Evolutionary conservation across 1,140 invertebrate species (phyloP), one percentile per base, ranked within the genome.

Genomic region (Calycopis cecrops): DNA sequence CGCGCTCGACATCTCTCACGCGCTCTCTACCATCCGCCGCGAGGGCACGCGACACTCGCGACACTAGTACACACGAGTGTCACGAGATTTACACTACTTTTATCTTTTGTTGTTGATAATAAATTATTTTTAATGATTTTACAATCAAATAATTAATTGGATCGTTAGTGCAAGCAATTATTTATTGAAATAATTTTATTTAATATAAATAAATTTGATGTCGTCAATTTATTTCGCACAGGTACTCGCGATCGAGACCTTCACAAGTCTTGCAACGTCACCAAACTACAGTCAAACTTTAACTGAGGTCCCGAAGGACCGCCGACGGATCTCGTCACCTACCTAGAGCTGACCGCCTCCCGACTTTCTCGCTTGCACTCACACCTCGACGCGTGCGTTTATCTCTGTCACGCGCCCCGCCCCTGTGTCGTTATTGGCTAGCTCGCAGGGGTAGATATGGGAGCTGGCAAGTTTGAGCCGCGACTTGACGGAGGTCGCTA

Each of bases 1-100:
- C 21, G 71, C 63, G 52, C 75, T 75, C 42, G 77, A 67, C 79
- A 80, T 79, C 12, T 28, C 21, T 18, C 61, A 52, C 48, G 16
- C 52, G 34, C 4, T 28, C 53, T 16, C 12, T 44, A 44, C 40
- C 40, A 44, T 44, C 40, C 40, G 40, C 12, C 40, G 40, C 14
- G 14, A 44, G 7, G 9, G 4, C 14, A 14, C 14, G 40, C 16
- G 16, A 17, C 40, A 16, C 40, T 9, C 7, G 10, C 10, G 17
- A 40, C 48, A 57, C 55, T 12, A 6, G 10, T 16, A 7, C 12
- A 16, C 38, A 12, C 38, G 11, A 40, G 12, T 28, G 21, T 28
- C 21, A 28, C 21, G 21, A 28, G 21, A 28, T 6, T 28, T 28
- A 28, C 21, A 28, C 21, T 28, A 28, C 6, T 28, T 28, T 3